These are phyloP conservation scores for Cheilosia pagana DNA, from an alignment of 2,888 invertebrate genomes.

Conservation along the genomic window DNA sequence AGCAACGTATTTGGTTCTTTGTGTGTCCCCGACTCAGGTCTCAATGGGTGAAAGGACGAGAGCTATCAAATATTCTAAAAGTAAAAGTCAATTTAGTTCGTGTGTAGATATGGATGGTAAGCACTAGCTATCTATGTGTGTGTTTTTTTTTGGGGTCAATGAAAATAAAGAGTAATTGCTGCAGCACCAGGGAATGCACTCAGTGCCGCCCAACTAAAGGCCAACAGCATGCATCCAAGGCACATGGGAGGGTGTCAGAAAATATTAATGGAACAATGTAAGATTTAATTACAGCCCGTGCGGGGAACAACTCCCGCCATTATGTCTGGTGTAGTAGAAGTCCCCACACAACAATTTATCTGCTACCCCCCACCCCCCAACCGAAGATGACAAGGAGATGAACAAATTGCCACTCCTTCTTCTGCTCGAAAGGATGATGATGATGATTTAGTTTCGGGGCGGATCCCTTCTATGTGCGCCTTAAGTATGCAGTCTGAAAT, in stretches of 20 bases:
- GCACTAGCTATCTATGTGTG: neutral
- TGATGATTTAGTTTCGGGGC: constrained; percentile 43
- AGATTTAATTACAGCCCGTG: constrained; percentile 67
- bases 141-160: constrained; percentile 53
- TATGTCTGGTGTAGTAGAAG: constrained; percentile 51
- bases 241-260: constrained; percentile 14
- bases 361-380: constrained; percentile 42
- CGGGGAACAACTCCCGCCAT: constrained; percentile 53
- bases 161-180: constrained; percentile 71
- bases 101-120: constrained; percentile 1
- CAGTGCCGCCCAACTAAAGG: constrained; percentile 17
- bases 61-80: constrained; percentile 62
- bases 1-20: constrained; percentile 47
- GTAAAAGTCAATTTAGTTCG: constrained; percentile 63
- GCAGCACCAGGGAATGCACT: constrained; percentile 62
- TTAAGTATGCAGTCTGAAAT: constrained; percentile 13
- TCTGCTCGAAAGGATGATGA: constrained; percentile 32
- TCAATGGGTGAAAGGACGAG: constrained; percentile 39
- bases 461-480: neutral
- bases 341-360: constrained; percentile 49
- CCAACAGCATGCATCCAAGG: constrained; percentile 45
- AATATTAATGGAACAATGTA: constrained; percentile 73
- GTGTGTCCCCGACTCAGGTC: constrained; percentile 29
- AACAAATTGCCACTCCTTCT: constrained; percentile 1
- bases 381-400: constrained; percentile 32